Base-by-base conservation (phyloP, 2,888 invertebrate species). In the Limnephilus marmoratus region DNA sequence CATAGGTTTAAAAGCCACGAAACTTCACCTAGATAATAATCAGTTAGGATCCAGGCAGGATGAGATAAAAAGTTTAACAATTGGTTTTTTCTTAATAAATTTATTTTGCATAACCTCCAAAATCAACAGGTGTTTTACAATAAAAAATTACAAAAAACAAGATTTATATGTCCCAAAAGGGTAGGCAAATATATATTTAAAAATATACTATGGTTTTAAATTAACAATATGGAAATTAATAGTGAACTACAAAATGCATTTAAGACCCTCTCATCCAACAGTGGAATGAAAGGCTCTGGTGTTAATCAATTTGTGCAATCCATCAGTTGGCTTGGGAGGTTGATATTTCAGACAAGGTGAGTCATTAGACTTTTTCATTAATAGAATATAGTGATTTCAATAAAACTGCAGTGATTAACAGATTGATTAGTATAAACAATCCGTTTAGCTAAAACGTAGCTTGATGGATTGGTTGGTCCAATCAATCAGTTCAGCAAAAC, bases 21-120 rank as follows among this genome's bases (percentile, higher is more conserved):
- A 41, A 41, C 41, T 41, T 41, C 41, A 41, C 41, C 41, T 41
- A 41, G 41, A 41, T 41, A 0, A 41, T 34, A 37, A 37, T 45
- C 45, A 45, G 45, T 12, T 12, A 12, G 45, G 45, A 45, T 45
- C 1, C 9, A 12, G 45, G 41, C 7, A 41, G 53, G 18, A 18
- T 18, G 2, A 18, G 53, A n/a, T 9, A 68, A 7, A 24, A 68
- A 68, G 5, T 24, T n/a, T 7, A 68, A 68, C 24, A 68, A 68
- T 68, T 68, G 1, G 1, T 68, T 83, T 37, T 83, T 83, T 82
- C 37, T 83, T 83, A 83, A 34, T 83, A 83, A 83, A 83, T 83
- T 83, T 83, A 83, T 83, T 83, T 83, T 83, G 83, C 83, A 83
- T 83, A 83, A 83, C 24, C 68, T 68, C 68, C 68, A 68, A 68